Conservation (phyloP, 1,140 invertebrate species). For the Aphidius gifuensis region DNA sequence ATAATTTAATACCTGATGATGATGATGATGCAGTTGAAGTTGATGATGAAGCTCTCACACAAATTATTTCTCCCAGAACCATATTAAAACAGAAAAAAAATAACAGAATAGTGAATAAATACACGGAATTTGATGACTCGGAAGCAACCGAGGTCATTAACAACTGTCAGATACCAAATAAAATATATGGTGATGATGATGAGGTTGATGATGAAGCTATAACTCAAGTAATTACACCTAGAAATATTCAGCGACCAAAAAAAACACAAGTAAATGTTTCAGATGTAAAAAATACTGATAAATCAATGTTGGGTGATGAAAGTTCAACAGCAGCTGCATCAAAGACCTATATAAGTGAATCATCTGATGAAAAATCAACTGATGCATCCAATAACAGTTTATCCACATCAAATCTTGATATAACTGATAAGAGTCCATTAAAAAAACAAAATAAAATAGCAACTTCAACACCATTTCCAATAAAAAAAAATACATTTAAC, state of each 20-base stretch:
- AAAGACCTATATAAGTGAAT: no score
- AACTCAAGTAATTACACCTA: slow-evolving; percentile 8
- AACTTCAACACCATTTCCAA: no score
- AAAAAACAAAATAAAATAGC: no score
- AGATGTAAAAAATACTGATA: no score
- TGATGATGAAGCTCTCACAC: slow-evolving; percentile 29
- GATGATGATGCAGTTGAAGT: slow-evolving; percentile 15
- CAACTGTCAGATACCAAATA: neutral
- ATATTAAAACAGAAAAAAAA: neutral
- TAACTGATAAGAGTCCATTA: no score
- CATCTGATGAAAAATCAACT: no score
- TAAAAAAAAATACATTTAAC: no score
- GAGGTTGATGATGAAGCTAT: slow-evolving; percentile 1
- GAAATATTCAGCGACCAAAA: slow-evolving; percentile 12
- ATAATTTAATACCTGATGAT: neutral
- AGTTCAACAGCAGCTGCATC: no score
- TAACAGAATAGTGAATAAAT: neutral
- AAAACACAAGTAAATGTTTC: neutral
- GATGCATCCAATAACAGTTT: no score
- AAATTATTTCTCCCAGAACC: slow-evolving; percentile 8
- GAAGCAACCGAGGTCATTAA: neutral
- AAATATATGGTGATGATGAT: neutral
- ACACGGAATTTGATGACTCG: no score
- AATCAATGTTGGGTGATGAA: no score
- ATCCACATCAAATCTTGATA: no score